Percentiles rank a stretch among this genome's conserved stretches.
These are phyloP conservation scores for Heterotilapia buettikoferi DNA, from an alignment of 2,113 vertebrate genomes.

Conservation along the genomic window DNA sequence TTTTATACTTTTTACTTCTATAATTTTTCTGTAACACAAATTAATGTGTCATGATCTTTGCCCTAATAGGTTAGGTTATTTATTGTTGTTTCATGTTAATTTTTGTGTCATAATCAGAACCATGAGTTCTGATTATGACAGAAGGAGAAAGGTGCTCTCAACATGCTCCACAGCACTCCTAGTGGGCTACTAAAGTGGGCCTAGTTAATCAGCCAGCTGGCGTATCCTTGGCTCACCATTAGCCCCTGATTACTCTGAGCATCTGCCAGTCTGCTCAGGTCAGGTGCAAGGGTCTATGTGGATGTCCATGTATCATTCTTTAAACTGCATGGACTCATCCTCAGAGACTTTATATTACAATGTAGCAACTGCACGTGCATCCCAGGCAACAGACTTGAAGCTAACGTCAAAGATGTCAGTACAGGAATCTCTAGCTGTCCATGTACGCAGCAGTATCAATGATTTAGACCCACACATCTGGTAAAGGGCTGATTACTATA, in stretches of 20 bases:
- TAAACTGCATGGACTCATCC: background rate
- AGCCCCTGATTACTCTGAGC: background rate
- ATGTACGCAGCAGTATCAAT: accelerated
- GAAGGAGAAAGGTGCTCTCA: background rate
- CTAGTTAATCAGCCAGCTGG: background rate
- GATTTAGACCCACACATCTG: background rate
- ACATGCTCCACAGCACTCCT: background rate
- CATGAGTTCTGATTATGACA: no score
- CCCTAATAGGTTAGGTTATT: background rate
- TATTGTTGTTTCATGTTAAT: background rate
- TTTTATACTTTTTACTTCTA: background rate
- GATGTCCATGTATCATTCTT: background rate
- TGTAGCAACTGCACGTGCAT: background rate
- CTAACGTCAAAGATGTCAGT: background rate
- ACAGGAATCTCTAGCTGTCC: background rate
- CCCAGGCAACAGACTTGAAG: background rate
- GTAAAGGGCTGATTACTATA: background rate
- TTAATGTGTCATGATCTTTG: accelerated
- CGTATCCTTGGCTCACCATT: background rate
- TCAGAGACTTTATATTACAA: background rate
- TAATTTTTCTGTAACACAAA: background rate
- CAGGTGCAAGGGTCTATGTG: background rate
- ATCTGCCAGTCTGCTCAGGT: background rate
- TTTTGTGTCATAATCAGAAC: background rate
- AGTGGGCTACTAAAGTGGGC: background rate